Percentiles rank a stretch among this genome's conserved stretches.
phyloP scores from a whole-genome alignment of 2,113 vertebrate genomes.

The Pipra filicauda region DNA sequence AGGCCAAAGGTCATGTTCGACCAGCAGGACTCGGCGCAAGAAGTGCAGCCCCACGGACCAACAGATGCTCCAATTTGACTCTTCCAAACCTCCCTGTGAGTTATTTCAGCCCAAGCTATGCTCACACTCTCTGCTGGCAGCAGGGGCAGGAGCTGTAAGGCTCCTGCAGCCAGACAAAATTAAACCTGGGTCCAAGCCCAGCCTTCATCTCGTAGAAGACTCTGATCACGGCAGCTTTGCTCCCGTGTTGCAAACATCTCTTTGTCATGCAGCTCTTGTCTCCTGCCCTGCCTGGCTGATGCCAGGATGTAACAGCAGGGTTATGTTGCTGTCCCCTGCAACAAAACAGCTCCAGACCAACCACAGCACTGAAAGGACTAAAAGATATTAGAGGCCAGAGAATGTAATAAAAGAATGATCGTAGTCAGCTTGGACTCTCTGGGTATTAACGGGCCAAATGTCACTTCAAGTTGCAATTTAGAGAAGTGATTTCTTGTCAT shows the following conservation, averaged over 20 bases:
- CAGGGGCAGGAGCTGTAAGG: not conserved
- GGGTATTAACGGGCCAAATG: not conserved
- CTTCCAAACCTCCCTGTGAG: not conserved
- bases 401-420: conserved; percentile 27
- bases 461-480: not conserved
- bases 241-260: not conserved
- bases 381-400: not conserved
- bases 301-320: not conserved
- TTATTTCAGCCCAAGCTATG: not conserved
- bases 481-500: not conserved
- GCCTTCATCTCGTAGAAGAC: not conserved
- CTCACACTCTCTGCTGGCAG: not conserved
- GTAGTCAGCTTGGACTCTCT: not conserved
- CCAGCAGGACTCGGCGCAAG: not conserved
- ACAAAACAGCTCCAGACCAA: not conserved
- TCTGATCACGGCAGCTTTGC: not conserved
- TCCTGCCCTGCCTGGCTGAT: not conserved
- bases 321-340: not conserved
- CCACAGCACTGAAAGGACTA: not conserved
- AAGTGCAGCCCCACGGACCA: too few relatives aligned
- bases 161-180: not conserved
- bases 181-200: not conserved
- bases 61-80: not conserved
- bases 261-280: conserved; percentile 16
- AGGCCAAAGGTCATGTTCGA: not conserved